phyloP scores from a whole-genome alignment of 2,797 vertebrate genomes.

The Geotrypetes seraphini region DNA sequence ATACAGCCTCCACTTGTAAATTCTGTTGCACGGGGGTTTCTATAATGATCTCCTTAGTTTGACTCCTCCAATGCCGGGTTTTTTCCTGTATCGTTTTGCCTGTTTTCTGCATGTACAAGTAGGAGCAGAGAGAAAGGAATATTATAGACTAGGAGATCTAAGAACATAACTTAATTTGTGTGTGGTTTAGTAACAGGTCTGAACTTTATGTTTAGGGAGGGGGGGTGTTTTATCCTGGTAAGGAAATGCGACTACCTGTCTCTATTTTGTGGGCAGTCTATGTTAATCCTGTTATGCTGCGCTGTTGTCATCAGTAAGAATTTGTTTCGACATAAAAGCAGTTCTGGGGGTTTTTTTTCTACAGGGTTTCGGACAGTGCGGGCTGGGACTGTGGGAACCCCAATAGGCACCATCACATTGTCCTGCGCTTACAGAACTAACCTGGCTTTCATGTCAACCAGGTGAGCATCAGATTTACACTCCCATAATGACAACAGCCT shows the following conservation, averaged over 20 bases:
- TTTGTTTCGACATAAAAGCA: neutral
- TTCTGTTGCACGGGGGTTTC: too few relatives aligned
- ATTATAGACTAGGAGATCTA: too few relatives aligned
- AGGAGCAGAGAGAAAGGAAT: neutral
- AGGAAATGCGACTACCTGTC: too few relatives aligned
- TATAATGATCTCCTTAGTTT: too few relatives aligned
- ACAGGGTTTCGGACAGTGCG: slow-evolving; percentile 93
- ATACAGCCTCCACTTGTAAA: too few relatives aligned
- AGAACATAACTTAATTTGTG: neutral
- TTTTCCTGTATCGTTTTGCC: neutral
- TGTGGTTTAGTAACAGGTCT: too few relatives aligned
- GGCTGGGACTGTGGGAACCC: slow-evolving; percentile 91
- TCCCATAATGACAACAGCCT: neutral
- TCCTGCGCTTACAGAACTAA: slow-evolving; percentile 96
- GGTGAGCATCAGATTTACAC: slow-evolving; percentile 62
- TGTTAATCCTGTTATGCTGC: too few relatives aligned
- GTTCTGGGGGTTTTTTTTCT: slow-evolving; percentile 6
- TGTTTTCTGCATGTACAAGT: neutral
- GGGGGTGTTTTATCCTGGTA: too few relatives aligned
- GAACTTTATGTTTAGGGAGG: too few relatives aligned
- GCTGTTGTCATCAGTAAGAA: too few relatives aligned
- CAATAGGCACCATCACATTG: slow-evolving; percentile 87
- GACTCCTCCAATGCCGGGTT: neutral
- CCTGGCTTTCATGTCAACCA: slow-evolving; percentile 93
- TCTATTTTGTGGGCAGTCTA: too few relatives aligned